phyloP scores from a whole-genome alignment of 1,140 invertebrate genomes.

The Leptopilina boulardi region DNA sequence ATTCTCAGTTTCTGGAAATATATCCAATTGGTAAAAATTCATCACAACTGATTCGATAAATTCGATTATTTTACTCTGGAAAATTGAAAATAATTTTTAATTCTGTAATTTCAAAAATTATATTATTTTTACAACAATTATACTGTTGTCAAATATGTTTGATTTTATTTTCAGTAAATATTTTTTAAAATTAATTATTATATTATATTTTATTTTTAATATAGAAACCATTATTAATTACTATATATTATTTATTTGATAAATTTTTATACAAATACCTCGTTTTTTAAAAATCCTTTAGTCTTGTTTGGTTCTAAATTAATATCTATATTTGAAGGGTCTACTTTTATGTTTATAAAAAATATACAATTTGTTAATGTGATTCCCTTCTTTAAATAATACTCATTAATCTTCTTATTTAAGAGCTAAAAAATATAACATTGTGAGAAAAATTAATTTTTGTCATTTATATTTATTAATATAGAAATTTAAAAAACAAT shows the following conservation, averaged over 20 bases:
- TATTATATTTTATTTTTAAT: no score
- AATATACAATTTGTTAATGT: constrained; percentile 69
- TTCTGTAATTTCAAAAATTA: no score
- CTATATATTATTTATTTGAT: constrained; percentile 26
- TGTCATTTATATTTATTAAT: constrained; percentile 21
- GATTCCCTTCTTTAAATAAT: constrained; percentile 58
- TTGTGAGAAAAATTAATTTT: not conserved
- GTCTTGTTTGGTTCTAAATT: constrained; percentile 83
- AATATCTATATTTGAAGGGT: constrained; percentile 77
- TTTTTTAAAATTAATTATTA: constrained; percentile 9
- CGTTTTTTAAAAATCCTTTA: constrained; percentile 77
- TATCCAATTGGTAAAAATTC: constrained; percentile 62
- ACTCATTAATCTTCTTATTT: constrained; percentile 62
- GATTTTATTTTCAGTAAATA: constrained; percentile 36
- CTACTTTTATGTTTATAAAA: constrained; percentile 73
- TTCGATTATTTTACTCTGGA: constrained; percentile 56
- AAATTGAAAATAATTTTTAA: not conserved
- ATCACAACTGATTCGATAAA: constrained; percentile 56
- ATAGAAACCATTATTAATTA: no score
- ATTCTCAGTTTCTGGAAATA: not conserved
- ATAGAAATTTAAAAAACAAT: constrained; percentile 33
- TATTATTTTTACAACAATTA: no score
- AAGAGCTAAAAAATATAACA: constrained; percentile 69
- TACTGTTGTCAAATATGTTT: no score
- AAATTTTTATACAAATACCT: constrained; percentile 58